Evolutionary conservation across 2,113 vertebrate species (phyloP).

Genomic region (Lethenteron camtschaticum): DNA sequence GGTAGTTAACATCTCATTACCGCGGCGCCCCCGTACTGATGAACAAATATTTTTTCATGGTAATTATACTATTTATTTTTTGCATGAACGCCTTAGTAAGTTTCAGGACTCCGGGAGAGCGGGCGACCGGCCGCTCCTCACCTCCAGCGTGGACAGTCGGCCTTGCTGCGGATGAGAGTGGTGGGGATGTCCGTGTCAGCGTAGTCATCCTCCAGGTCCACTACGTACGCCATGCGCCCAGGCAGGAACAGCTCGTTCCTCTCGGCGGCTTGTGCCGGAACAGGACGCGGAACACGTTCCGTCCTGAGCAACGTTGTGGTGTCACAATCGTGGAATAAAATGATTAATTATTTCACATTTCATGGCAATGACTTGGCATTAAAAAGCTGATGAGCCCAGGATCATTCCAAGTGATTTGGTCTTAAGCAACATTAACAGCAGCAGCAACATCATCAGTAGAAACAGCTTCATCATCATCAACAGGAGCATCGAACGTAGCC

Average conservation of each 20-base stretch:
- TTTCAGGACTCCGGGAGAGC: too few species aligned
- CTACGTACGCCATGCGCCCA: conserved; percentile 85
- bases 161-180: conserved; percentile 88
- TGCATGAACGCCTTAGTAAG: too few species aligned
- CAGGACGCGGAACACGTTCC: conserved; percentile 71
- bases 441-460: not conserved
- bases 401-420: not conserved
- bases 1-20: too few species aligned
- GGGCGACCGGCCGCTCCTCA: conserved; percentile 12
- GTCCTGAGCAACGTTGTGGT: conserved; percentile 23
- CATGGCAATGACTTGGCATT: not conserved
- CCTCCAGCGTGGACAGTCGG: conserved; percentile 97
- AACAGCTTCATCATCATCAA: too few species aligned
- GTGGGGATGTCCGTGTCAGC: conserved; percentile 88
- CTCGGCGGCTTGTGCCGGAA: conserved; percentile 54
- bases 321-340: not conserved
- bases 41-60: too few species aligned
- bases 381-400: not conserved
- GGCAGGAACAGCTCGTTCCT: conserved; percentile 87
- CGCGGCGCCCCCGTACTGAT: too few species aligned
- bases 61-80: too few species aligned
- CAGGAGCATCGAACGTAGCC: too few species aligned
- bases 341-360: not conserved
- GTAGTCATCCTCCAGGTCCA: conserved; percentile 87
- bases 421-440: not conserved